Evolutionary conservation across 2,888 invertebrate genomes (phyloP).

Genomic region (Euplagia quadripunctaria): DNA sequence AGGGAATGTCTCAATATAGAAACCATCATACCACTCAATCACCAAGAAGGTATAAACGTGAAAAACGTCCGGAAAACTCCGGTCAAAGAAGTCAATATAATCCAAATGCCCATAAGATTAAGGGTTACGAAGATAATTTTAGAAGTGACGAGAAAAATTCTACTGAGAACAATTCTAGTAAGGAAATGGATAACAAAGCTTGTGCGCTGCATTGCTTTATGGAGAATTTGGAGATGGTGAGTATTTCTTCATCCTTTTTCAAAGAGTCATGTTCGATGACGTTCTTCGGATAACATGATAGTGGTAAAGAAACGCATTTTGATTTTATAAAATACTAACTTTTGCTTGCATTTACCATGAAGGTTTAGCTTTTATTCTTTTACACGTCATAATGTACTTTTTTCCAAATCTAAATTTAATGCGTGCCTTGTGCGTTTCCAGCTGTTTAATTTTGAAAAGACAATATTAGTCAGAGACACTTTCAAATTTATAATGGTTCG

Average conservation of each 20-base stretch:
- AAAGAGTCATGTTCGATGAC: not conserved
- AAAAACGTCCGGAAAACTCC: conserved; percentile 71
- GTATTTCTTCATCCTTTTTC: conserved; percentile 13
- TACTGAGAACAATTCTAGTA: conserved; percentile 64
- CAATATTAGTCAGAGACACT: not conserved
- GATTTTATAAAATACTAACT: not conserved
- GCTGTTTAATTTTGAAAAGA: not conserved
- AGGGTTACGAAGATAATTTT: conserved; percentile 58
- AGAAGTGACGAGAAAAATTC: conserved; percentile 64
- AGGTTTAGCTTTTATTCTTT: not conserved
- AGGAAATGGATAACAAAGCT: conserved; percentile 66
- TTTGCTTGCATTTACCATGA: not conserved
- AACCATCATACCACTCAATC: conserved; percentile 61
- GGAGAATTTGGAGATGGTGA: conserved; percentile 90
- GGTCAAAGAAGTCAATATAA: conserved; percentile 82
- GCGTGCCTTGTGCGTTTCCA: not conserved
- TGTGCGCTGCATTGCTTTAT: conserved; percentile 91
- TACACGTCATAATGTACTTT: not conserved
- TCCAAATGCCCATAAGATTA: conserved; percentile 67
- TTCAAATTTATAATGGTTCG: not conserved
- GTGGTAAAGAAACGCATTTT: not conserved
- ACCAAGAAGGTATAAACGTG: conserved; percentile 71
- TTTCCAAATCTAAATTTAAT: not conserved
- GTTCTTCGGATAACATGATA: not conserved
- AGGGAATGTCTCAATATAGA: conserved; percentile 62